A percentile compares a stretch with the other conserved stretches of the same genome.
Evolutionary conservation across 1,140 invertebrate species (phyloP).

Genomic region (Phymorhynchus buccinoides): DNA sequence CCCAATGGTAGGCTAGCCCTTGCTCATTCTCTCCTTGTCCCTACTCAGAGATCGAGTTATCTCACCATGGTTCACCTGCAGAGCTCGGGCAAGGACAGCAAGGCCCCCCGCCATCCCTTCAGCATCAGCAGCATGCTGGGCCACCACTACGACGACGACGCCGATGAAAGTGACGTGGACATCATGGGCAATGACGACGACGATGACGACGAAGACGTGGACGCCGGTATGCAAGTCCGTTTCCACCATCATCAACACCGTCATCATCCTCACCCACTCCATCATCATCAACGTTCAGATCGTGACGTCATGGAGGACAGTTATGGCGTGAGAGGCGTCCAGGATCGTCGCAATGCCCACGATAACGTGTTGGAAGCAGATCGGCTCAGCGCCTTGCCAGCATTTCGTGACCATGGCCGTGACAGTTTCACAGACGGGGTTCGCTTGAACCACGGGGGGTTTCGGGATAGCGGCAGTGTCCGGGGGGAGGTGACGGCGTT

Average conservation of each 20-base stretch:
- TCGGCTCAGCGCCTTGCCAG: background rate
- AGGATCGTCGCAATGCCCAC: background rate
- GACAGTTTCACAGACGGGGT: background rate
- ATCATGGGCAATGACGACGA: conserved; percentile 27
- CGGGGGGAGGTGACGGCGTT: no score
- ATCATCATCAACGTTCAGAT: background rate
- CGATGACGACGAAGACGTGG: background rate
- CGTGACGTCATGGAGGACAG: background rate
- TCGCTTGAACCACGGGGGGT: background rate
- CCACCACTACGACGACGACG: conserved; percentile 85
- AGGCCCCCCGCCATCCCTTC: conserved; percentile 44
- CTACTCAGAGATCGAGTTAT: no score
- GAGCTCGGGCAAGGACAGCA: conserved; percentile 3
- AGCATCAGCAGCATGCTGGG: conserved; percentile 61
- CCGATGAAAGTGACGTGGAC: conserved; percentile 76
- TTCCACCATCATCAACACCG: background rate
- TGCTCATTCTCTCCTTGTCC: no score
- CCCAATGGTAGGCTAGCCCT: no score
- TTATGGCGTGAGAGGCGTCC: background rate
- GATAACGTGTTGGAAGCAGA: background rate
- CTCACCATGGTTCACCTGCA: conserved; percentile 36
- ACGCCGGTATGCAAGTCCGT: background rate
- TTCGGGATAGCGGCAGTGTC: background rate
- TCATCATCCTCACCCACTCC: background rate
- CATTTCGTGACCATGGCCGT: background rate